phyloP scores from a whole-genome alignment of 92 coral and sea anemone species.

The Palythoa caribaeorum region DNA sequence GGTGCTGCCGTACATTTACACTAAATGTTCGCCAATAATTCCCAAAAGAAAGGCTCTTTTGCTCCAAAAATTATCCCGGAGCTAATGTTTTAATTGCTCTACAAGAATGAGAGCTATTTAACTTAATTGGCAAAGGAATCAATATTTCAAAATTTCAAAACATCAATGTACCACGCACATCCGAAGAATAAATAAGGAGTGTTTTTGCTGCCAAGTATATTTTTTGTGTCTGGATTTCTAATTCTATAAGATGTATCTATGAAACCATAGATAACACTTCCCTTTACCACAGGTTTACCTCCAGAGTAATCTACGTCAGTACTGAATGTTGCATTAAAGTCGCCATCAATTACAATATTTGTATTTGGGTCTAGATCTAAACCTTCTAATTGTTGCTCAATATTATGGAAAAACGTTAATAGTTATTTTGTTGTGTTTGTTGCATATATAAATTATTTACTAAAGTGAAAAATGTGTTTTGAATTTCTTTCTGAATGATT shows the following conservation, averaged over 20 bases:
- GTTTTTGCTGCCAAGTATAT: constrained; percentile 46
- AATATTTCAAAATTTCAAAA: no score
- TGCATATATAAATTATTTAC: constrained; percentile 48
- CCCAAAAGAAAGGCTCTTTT: no score
- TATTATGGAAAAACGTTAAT: constrained; percentile 33
- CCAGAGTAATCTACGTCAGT: constrained; percentile 44
- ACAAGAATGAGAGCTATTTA: no score
- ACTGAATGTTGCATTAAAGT: constrained; percentile 42
- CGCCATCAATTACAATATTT: constrained; percentile 46
- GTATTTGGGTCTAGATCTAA: not conserved
- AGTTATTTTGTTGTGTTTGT: constrained; percentile 46
- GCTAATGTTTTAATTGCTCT: no score
- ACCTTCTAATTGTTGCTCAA: constrained; percentile 15
- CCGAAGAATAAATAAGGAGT: no score
- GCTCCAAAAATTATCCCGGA: no score
- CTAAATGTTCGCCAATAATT: no score
- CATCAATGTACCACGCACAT: no score
- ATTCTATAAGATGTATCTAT: constrained; percentile 31
- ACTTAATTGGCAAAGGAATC: no score
- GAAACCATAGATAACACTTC: constrained; percentile 19
- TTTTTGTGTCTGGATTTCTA: constrained; percentile 43
- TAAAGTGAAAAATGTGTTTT: constrained; percentile 28
- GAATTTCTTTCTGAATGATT: constrained; percentile 22
- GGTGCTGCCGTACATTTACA: no score
- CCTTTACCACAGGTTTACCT: constrained; percentile 37